These are phyloP conservation scores for Rutilus rutilus DNA, from an alignment of 2,113 vertebrate genomes.

Conservation along the genomic window DNA sequence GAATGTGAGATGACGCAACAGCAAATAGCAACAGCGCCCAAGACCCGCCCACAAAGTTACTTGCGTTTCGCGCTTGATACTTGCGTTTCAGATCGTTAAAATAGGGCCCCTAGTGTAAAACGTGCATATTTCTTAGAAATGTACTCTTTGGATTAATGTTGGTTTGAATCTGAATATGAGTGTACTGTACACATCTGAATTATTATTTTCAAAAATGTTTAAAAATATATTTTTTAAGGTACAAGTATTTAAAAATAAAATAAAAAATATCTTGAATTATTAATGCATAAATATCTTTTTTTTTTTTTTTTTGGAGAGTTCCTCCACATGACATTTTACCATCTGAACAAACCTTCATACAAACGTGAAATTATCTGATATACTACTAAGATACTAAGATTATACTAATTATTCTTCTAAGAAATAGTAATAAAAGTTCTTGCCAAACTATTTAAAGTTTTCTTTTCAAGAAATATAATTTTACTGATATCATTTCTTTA, in stretches of 20 bases:
- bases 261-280: background rate
- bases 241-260: background rate
- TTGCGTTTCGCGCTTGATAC: no score
- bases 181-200: background rate
- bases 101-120: background rate
- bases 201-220: background rate
- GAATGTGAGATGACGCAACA: no score
- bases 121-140: background rate
- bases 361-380: background rate
- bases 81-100: no score
- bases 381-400: background rate
- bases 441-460: no score
- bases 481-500: background rate
- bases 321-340: background rate
- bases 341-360: background rate
- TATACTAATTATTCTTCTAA: background rate
- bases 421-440: background rate
- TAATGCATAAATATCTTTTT: background rate
- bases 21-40: no score
- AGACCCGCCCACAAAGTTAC: no score
- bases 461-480: background rate
- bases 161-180: background rate
- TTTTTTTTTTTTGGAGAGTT: background rate
- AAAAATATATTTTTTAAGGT: no score
- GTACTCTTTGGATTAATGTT: background rate